Evolutionary conservation across 2,888 invertebrate species (phyloP).

Genomic region (Microctonus aethiopoides): DNA sequence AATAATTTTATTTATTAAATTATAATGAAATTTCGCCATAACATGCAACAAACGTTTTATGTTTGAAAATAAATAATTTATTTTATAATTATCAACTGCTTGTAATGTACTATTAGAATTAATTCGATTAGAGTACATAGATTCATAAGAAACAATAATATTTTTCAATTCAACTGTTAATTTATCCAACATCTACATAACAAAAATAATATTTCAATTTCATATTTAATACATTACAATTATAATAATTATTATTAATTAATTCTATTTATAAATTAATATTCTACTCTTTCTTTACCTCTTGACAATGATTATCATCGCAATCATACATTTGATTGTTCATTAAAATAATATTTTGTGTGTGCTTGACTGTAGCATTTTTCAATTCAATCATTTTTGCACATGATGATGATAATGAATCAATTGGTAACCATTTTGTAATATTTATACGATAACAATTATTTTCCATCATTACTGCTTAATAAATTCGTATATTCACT

Average conservation of each 20-base stretch:
- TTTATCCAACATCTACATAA: conserved; percentile 2
- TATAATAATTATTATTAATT: background rate
- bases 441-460: conserved; percentile 55
- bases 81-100: conserved; percentile 19
- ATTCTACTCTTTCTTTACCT: no score
- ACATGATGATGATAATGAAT: conserved; percentile 50
- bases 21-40: conserved; percentile 13
- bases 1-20: conserved; percentile 14
- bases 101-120: background rate
- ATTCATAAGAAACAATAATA: conserved; percentile 11
- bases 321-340: background rate
- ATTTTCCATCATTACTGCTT: conserved; percentile 6
- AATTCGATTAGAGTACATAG: background rate
- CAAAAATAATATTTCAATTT: no score
- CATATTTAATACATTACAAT: no score
- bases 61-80: conserved; percentile 4
- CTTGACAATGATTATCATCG: conserved; percentile 44
- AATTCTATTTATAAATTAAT: no score
- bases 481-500: no score
- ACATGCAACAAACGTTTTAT: conserved; percentile 16
- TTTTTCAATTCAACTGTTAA: conserved; percentile 5
- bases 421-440: conserved; percentile 57
- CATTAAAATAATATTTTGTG: conserved; percentile 31
- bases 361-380: conserved; percentile 49
- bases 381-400: conserved; percentile 46